Evolutionary conservation across 2,797 vertebrate genomes (phyloP).

Genomic region (Avahi laniger): DNA sequence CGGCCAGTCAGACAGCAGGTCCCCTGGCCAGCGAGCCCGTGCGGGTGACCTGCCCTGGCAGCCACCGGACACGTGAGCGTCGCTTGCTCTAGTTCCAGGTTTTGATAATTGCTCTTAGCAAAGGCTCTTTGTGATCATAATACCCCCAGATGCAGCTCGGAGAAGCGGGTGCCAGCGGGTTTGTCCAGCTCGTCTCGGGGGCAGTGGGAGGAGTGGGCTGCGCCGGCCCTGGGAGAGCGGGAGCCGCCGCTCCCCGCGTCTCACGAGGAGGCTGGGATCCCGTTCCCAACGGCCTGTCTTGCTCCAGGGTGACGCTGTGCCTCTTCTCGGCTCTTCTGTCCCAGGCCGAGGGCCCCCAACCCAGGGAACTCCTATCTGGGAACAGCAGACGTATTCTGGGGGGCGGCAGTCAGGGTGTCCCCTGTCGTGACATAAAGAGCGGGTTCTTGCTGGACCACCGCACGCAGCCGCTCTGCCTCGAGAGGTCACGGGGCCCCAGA

Average conservation of each 20-base stretch:
- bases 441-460: accelerated
- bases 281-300: accelerated
- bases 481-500: accelerated
- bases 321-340: background rate
- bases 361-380: background rate
- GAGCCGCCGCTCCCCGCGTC: accelerated
- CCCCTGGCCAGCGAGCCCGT: background rate
- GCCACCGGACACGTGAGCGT: background rate
- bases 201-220: too few relatives aligned
- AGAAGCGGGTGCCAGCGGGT: too few relatives aligned
- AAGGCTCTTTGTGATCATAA: background rate
- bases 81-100: background rate
- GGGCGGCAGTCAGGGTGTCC: too few relatives aligned
- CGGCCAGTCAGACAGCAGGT: accelerated
- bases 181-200: accelerated
- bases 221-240: background rate
- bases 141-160: background rate
- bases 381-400: background rate
- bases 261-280: accelerated
- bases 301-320: too few relatives aligned
- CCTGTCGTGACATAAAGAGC: background rate
- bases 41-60: background rate
- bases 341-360: background rate
- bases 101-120: background rate
- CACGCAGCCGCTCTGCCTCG: accelerated